Evolutionary conservation across 2,888 invertebrate genomes (phyloP).

Genomic region (Marronus borbonicus): DNA sequence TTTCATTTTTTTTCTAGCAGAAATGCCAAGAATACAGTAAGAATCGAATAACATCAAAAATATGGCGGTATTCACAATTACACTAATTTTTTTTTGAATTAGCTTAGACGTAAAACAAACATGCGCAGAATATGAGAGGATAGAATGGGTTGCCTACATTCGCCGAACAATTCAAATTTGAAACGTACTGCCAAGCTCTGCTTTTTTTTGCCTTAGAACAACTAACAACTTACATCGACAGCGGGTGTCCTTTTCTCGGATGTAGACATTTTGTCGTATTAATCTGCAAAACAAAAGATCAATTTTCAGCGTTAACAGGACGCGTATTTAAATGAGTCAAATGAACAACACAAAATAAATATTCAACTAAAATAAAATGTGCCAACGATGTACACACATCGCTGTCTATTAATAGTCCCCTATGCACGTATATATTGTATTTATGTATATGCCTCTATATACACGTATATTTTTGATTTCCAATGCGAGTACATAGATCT

Average conservation of each 20-base stretch:
- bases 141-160: constrained; percentile 25
- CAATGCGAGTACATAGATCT: constrained; percentile 14
- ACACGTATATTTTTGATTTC: constrained; percentile 38
- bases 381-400: constrained; percentile 39
- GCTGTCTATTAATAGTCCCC: constrained; percentile 17
- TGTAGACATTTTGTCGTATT: constrained; percentile 29
- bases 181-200: neutral
- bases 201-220: neutral
- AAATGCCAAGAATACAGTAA: too few species aligned
- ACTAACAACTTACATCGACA: constrained; percentile 35
- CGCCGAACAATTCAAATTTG: too few species aligned
- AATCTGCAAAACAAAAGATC: constrained; percentile 38
- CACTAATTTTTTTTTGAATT: neutral
- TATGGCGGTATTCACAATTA: neutral
- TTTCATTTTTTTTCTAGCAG: too few species aligned
- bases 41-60: too few species aligned
- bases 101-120: neutral
- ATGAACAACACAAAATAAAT: constrained; percentile 38
- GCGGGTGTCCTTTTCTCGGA: constrained; percentile 39
- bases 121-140: neutral
- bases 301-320: constrained; percentile 21
- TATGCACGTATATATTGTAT: constrained; percentile 14
- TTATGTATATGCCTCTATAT: neutral
- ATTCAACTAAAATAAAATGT: constrained; percentile 38
- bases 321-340: constrained; percentile 13